phyloP scores from a whole-genome alignment of 2,113 vertebrate genomes.

The Brienomyrus brachyistius region DNA sequence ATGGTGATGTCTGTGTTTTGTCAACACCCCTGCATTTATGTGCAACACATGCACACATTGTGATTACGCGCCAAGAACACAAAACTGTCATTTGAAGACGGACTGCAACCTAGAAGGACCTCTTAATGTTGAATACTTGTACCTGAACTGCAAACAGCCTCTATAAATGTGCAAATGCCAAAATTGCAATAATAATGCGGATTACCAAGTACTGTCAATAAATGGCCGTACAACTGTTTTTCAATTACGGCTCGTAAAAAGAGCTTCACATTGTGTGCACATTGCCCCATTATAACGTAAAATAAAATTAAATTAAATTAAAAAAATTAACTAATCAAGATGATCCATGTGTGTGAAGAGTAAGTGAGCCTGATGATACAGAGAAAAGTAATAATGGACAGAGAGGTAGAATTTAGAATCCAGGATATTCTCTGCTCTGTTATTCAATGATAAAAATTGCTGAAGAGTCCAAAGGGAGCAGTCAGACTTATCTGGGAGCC shows the following conservation, averaged over 20 bases:
- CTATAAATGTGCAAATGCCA: neutral
- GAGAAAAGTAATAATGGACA: neutral
- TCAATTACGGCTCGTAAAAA: neutral
- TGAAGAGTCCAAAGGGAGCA: neutral
- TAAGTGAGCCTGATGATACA: neutral
- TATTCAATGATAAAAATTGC: neutral
- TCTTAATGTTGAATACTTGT: neutral
- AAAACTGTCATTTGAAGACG: neutral
- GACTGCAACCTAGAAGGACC: neutral
- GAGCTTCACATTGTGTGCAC: neutral
- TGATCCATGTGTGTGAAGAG: neutral
- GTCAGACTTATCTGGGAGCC: neutral
- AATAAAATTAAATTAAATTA: neutral
- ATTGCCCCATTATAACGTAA: neutral
- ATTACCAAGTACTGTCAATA: neutral
- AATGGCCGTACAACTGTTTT: neutral
- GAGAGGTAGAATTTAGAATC: neutral
- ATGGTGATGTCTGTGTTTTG: neutral
- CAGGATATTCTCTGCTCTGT: neutral
- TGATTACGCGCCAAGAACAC: neutral
- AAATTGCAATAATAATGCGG: neutral
- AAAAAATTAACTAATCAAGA: neutral
- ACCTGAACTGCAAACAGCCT: neutral
- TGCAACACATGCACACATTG: neutral
- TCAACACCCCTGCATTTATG: neutral